These are phyloP conservation scores for Apamea sordens DNA, from an alignment of 2,888 invertebrate species.

Conservation along the genomic window DNA sequence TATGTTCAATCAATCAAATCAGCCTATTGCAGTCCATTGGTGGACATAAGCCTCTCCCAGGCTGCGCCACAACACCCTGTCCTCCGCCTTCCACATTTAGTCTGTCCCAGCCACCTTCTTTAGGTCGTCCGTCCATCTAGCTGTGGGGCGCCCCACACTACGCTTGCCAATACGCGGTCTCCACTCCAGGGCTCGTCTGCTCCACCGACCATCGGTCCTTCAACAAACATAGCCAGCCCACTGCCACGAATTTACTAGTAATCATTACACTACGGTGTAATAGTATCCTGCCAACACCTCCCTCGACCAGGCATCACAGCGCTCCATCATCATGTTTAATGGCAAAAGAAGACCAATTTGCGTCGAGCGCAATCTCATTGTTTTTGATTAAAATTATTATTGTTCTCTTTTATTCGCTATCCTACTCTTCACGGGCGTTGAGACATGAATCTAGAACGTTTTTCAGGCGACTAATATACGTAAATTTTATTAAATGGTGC, in stretches of 20 bases:
- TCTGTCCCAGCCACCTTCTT: no score
- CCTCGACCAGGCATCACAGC: slow-evolving; percentile 73
- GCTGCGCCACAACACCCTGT: no score
- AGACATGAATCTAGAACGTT: slow-evolving; percentile 69
- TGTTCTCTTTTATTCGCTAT: slow-evolving; percentile 78
- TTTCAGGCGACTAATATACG: slow-evolving; percentile 58
- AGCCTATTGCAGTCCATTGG: no score
- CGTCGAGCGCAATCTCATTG: slow-evolving; percentile 86
- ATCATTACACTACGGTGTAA: slow-evolving; percentile 70
- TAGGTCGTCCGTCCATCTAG: no score
- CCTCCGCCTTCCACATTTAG: no score
- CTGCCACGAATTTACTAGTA: background rate
- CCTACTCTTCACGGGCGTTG: slow-evolving; percentile 65
- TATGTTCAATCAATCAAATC: background rate
- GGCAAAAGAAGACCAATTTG: slow-evolving; percentile 85
- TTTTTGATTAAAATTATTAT: slow-evolving; percentile 89
- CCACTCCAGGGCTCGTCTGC: no score
- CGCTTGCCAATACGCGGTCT: no score
- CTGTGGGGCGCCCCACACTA: no score
- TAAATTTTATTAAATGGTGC: slow-evolving; percentile 69
- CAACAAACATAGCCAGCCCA: no score
- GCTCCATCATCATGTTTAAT: slow-evolving; percentile 83
- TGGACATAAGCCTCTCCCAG: no score
- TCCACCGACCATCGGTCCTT: no score
- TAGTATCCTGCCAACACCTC: slow-evolving; percentile 64